phyloP scores from a whole-genome alignment of 2,888 invertebrate species.

The Ommatoiulus sabulosus region DNA sequence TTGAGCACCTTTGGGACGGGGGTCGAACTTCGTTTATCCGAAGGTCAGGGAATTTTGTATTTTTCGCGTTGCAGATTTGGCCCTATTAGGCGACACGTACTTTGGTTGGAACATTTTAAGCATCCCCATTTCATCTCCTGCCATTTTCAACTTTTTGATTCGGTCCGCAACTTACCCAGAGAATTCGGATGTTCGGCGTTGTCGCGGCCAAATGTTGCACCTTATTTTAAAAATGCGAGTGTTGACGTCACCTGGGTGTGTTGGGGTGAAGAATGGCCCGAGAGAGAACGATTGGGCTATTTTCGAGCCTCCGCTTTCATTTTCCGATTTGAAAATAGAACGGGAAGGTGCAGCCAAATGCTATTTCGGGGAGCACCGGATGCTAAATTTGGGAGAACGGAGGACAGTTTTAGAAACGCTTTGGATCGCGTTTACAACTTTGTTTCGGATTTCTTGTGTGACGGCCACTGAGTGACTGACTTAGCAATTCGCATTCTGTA shows the following conservation, averaged over 20 bases:
- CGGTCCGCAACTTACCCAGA: not conserved
- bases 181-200: not conserved
- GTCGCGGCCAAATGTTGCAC: slow-evolving; percentile 37
- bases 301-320: slow-evolving; percentile 39
- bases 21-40: not conserved
- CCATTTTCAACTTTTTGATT: not conserved
- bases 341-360: slow-evolving; percentile 41
- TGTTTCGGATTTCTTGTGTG: slow-evolving; percentile 41
- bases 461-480: slow-evolving; percentile 48
- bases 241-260: slow-evolving; percentile 48
- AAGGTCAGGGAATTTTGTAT: not conserved
- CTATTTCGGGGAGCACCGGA: slow-evolving; percentile 3
- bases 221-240: slow-evolving; percentile 47
- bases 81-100: not conserved
- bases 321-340: slow-evolving; percentile 26
- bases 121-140: not conserved
- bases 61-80: not conserved
- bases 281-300: not conserved
- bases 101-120: not conserved
- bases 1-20: slow-evolving; percentile 20
- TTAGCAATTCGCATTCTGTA: slow-evolving; percentile 14
- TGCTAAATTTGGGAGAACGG: slow-evolving; percentile 32
- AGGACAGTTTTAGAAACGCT: slow-evolving; percentile 22
- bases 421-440: slow-evolving; percentile 9
- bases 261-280: slow-evolving; percentile 37